A percentile compares a stretch with the other conserved stretches of the same genome.
Conservation (phyloP, 2,888 invertebrate genomes). For the Lycia hirtaria region DNA sequence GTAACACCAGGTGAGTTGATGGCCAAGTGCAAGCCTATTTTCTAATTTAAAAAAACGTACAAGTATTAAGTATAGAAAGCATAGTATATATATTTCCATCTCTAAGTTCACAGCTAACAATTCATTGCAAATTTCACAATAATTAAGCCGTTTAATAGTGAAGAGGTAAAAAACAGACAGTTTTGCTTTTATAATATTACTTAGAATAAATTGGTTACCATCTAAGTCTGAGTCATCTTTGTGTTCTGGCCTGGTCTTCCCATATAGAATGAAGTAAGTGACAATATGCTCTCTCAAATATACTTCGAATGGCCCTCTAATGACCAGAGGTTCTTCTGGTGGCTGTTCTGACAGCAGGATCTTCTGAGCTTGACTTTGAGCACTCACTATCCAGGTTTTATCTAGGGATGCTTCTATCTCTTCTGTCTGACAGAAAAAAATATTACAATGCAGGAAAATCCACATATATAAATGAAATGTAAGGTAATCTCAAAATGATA, state of each 20-base stretch:
- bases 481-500: neutral
- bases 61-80: too few relatives aligned
- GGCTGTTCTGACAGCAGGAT: slow-evolving; percentile 87
- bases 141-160: too few relatives aligned
- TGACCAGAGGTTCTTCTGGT: slow-evolving; percentile 87
- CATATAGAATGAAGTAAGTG: slow-evolving; percentile 93
- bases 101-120: too few relatives aligned
- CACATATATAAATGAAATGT: neutral
- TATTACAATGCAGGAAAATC: slow-evolving; percentile 20
- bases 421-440: slow-evolving; percentile 82
- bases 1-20: too few relatives aligned
- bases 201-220: slow-evolving; percentile 79
- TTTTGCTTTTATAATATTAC: too few relatives aligned
- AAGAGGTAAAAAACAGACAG: too few relatives aligned
- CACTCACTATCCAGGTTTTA: slow-evolving; percentile 96
- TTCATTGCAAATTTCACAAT: too few relatives aligned
- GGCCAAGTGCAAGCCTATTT: too few relatives aligned
- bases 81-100: too few relatives aligned
- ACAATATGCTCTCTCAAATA: slow-evolving; percentile 91
- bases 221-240: slow-evolving; percentile 86
- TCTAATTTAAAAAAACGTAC: too few relatives aligned
- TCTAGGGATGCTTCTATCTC: slow-evolving; percentile 91
- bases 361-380: slow-evolving; percentile 91
- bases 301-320: slow-evolving; percentile 94
- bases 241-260: slow-evolving; percentile 83